phyloP scores from a whole-genome alignment of 2,797 vertebrate genomes.

The Otolemur crassicaudatus region DNA sequence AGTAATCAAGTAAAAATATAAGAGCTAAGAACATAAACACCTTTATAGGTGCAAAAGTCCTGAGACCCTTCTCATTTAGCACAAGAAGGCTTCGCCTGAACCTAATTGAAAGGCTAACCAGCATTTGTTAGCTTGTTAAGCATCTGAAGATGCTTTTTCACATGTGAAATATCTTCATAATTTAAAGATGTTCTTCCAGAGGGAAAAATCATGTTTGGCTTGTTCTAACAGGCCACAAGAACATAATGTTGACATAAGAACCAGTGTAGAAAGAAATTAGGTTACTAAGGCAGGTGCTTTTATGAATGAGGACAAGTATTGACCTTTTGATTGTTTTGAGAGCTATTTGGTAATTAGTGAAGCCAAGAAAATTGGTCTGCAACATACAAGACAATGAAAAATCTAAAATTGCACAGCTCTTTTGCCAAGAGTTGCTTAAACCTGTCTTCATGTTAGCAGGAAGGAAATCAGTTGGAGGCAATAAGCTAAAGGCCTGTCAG shows the following conservation, averaged over 20 bases:
- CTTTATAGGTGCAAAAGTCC: slow-evolving; percentile 57
- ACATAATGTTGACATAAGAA: slow-evolving; percentile 5
- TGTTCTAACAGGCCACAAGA: neutral
- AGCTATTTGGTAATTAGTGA: slow-evolving; percentile 2
- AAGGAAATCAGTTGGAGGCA: neutral
- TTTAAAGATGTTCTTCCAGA: slow-evolving; percentile 46
- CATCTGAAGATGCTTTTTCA: neutral
- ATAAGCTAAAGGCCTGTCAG: neutral
- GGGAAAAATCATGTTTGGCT: neutral
- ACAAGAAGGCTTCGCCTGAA: slow-evolving; percentile 58
- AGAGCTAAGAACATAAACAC: slow-evolving; percentile 32
- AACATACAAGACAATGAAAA: slow-evolving; percentile 17
- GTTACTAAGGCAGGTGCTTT: slow-evolving; percentile 19
- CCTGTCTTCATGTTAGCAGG: slow-evolving; percentile 13
- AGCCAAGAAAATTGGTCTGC: slow-evolving; percentile 38
- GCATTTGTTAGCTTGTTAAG: slow-evolving; percentile 25
- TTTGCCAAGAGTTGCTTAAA: slow-evolving; percentile 9
- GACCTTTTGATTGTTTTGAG: slow-evolving; percentile 23
- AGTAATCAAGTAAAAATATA: slow-evolving; percentile 65
- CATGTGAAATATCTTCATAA: slow-evolving; percentile 44
- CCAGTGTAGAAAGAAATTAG: slow-evolving; percentile 23
- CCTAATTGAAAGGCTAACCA: slow-evolving; percentile 65
- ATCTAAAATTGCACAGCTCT: neutral
- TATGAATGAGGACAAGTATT: slow-evolving; percentile 42
- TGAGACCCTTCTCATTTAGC: slow-evolving; percentile 63